A percentile compares a stretch with the other conserved stretches of the same genome.
Conservation (phyloP, 2,113 vertebrate genomes). For the Sapayoa aenigma region DNA sequence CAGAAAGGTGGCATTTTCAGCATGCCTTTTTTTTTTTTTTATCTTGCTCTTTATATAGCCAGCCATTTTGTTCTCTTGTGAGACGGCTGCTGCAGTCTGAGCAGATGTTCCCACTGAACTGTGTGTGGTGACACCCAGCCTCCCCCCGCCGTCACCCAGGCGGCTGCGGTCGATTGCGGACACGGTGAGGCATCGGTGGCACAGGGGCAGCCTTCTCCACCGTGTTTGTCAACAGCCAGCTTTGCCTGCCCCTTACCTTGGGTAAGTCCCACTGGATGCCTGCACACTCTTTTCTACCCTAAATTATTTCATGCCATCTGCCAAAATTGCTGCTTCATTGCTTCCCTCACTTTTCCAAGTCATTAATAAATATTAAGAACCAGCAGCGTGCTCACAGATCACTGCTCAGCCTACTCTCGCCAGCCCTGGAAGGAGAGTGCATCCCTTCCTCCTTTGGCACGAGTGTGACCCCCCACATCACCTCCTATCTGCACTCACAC, state of each 20-base stretch:
- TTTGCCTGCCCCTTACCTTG: background rate
- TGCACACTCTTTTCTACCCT: background rate
- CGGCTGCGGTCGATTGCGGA: background rate
- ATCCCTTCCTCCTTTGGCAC: background rate
- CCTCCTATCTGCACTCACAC: fast-evolving
- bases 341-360: slow-evolving; percentile 38
- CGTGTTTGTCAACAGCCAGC: fast-evolving
- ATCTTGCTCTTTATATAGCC: slow-evolving; percentile 18
- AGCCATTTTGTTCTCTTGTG: slow-evolving; percentile 23
- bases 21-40: background rate
- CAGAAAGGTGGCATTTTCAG: slow-evolving; percentile 20
- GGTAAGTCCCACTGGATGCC: background rate
- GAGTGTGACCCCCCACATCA: fast-evolving
- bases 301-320: slow-evolving; percentile 9
- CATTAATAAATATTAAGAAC: slow-evolving; percentile 50
- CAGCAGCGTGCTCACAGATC: background rate
- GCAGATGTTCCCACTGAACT: slow-evolving; percentile 43
- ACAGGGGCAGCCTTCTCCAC: background rate
- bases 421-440: background rate
- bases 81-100: slow-evolving; percentile 16
- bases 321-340: slow-evolving; percentile 30
- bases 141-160: background rate
- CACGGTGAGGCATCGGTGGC: fast-evolving
- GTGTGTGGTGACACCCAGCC: background rate
- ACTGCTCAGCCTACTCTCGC: background rate